phyloP scores from a whole-genome alignment of 2,113 vertebrate genomes.

The Cheilinus undulatus region DNA sequence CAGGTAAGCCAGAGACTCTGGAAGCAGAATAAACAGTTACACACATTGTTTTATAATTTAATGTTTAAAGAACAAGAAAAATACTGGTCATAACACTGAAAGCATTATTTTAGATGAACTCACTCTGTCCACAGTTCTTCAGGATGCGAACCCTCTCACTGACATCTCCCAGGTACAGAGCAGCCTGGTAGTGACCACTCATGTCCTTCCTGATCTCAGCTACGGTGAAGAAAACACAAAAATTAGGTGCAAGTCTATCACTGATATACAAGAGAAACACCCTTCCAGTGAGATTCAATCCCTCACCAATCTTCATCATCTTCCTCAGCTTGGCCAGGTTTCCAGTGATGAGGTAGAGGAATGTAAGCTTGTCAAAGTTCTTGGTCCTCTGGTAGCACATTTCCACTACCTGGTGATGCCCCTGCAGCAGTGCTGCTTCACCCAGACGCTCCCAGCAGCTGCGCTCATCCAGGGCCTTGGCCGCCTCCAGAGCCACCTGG shows the following conservation, averaged over 20 bases:
- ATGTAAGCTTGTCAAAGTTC: constrained; percentile 97
- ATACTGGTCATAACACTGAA: too few species aligned
- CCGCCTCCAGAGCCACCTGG: constrained; percentile 95
- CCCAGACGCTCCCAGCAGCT: constrained; percentile 97
- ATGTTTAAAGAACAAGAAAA: neutral
- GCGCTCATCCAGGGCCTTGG: constrained; percentile 95
- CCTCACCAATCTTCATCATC: constrained; percentile 98
- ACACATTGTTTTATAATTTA: neutral
- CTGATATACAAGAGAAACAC: constrained; percentile 18
- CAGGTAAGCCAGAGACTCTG: constrained; percentile 97
- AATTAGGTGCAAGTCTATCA: neutral
- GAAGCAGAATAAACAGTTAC: constrained; percentile 10
- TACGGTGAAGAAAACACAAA: constrained; percentile 52
- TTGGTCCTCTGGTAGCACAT: constrained; percentile 99
- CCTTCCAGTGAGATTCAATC: rapidly evolving
- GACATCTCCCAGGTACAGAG: constrained; percentile 94
- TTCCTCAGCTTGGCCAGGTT: constrained; percentile 97
- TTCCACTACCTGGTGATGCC: constrained; percentile 98
- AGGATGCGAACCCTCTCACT: constrained; percentile 95
- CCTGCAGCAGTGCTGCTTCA: constrained; percentile 93
- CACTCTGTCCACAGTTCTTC: constrained; percentile 97
- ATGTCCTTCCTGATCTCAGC: constrained; percentile 99
- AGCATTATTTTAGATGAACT: constrained; percentile 58
- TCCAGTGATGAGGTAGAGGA: constrained; percentile 97
- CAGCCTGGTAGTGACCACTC: constrained; percentile 98